Conservation (phyloP, 2,113 vertebrate genomes). For the Eulemur macaco region DNA sequence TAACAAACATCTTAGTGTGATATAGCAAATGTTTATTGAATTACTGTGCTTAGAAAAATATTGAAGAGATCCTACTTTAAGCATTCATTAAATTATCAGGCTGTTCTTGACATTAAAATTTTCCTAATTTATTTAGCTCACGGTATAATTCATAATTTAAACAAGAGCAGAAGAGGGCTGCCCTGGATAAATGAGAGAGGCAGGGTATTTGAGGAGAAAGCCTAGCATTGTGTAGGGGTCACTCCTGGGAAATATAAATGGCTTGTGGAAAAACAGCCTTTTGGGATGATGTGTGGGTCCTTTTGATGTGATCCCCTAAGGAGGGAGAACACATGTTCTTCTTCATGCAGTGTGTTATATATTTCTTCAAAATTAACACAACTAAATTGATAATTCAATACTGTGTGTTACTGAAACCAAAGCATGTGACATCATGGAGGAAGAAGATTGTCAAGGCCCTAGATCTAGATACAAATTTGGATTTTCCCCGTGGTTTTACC, state of each 20-base stretch:
- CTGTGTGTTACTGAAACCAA: neutral
- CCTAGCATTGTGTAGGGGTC: neutral
- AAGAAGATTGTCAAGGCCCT: neutral
- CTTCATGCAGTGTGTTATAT: neutral
- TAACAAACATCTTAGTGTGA: slow-evolving; percentile 37
- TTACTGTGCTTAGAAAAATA: slow-evolving; percentile 56
- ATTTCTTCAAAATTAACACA: neutral
- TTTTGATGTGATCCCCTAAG: neutral
- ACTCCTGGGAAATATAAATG: neutral
- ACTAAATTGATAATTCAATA: neutral
- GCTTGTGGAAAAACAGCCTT: neutral
- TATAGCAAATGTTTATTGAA: slow-evolving; percentile 50
- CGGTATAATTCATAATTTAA: slow-evolving; percentile 40
- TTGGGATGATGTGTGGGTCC: neutral
- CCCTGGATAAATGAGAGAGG: neutral
- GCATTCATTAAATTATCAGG: slow-evolving; percentile 45
- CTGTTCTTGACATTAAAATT: slow-evolving; percentile 53
- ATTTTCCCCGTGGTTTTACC: neutral
- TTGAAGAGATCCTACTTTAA: slow-evolving; percentile 44
- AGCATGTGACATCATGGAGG: neutral
- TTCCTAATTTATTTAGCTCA: slow-evolving; percentile 39
- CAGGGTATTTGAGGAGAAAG: neutral
- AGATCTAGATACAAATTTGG: neutral
- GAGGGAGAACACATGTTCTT: neutral
- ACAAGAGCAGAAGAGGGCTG: neutral